Base-by-base conservation (phyloP, 2,113 vertebrate species). In the Montifringilla adamsi region DNA sequence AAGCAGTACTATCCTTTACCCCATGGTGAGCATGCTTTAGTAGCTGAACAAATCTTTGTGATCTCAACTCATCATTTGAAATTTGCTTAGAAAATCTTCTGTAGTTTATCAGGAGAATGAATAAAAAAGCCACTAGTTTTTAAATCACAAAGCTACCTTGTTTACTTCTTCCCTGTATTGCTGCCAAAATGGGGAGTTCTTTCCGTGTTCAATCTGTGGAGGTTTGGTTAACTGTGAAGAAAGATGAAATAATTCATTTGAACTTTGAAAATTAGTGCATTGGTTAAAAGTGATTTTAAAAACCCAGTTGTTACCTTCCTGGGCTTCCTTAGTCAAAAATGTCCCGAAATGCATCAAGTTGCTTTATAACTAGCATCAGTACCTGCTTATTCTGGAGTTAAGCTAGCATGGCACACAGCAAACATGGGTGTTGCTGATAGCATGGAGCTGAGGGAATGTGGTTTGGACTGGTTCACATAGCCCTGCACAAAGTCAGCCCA, bases 391-490 rank as follows among this genome's bases (percentile, higher is more conserved):
- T 84, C 11, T 39, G 63, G 30, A 68, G 28, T 73, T 81, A 23
- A 72, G 28, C 6, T n/a, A 64, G 53, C 28, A 24, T 10, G 26
- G 30, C 21, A 35, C 49, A 30, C 30, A 16, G 27, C 21, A 11
- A 14, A 24, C 7, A 6, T 9, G 0, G 5, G 13, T 24, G 50
- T 43, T 84, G 33, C 19, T 77, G 49, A 19, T 84, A 3, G 7
- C 27, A 1, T 10, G 41, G 59, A 63, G 43, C 21, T 30, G 2
- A 10, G 3, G 20, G 31, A 6, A 13, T 83, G 33, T 0, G 0
- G 18, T 47, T 23, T 56, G 47, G 41, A 17, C 39, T 9, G 9
- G 19, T 53, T 58, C 16, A 30, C 21, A 35, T 11, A 47, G 11
- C 21, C 52, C n/a, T 56, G n/a, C 52, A 44, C 21, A n/a, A 62